Percentiles rank a stretch among this genome's conserved stretches.
phyloP scores from a whole-genome alignment of 1,140 invertebrate genomes.

The Aphelinus atriplicis region DNA sequence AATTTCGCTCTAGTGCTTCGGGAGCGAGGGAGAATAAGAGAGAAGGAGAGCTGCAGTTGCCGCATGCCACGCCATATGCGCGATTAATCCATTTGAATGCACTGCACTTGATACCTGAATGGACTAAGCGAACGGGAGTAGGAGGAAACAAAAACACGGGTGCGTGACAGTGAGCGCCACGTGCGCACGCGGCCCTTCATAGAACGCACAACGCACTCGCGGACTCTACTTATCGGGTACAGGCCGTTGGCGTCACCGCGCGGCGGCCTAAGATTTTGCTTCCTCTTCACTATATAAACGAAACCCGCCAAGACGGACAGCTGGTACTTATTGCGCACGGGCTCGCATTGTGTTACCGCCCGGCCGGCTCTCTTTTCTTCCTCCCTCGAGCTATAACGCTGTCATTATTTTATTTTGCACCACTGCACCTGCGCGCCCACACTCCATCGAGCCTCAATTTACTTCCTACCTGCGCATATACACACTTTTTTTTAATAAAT shows the following conservation, averaged over 20 bases:
- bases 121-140: background rate
- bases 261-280: slow-evolving; percentile 15
- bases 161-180: slow-evolving; percentile 23
- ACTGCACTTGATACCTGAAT: slow-evolving; percentile 31
- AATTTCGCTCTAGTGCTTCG: background rate
- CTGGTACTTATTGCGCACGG: slow-evolving; percentile 2
- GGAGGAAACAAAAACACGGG: background rate
- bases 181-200: slow-evolving; percentile 6
- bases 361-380: background rate
- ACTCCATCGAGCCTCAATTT: too few relatives aligned
- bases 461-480: too few relatives aligned
- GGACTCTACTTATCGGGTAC: background rate
- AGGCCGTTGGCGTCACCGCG: background rate
- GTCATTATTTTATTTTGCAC: slow-evolving; percentile 30
- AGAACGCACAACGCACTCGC: slow-evolving; percentile 2
- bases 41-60: too few relatives aligned
- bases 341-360: background rate
- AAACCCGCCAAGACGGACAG: slow-evolving; percentile 20
- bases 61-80: slow-evolving; percentile 9
- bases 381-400: background rate
- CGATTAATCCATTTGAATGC: slow-evolving; percentile 29
- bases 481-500: too few relatives aligned
- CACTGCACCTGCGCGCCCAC: slow-evolving; percentile 15
- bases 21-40: too few relatives aligned
- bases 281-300: background rate